These are phyloP conservation scores for Panorpa germanica DNA, from an alignment of 2,888 invertebrate genomes.

Conservation along the genomic window DNA sequence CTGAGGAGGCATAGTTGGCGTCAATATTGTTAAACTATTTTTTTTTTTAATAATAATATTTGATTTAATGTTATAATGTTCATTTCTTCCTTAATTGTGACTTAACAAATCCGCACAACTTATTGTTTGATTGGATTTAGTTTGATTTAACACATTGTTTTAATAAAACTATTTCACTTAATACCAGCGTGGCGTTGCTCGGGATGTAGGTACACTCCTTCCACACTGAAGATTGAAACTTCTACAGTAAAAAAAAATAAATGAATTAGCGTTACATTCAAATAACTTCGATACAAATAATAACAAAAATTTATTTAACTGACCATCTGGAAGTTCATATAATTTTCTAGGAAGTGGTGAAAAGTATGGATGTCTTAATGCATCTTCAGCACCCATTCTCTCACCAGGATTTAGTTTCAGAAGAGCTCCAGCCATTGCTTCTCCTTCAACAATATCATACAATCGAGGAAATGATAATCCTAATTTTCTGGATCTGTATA, in stretches of 20 bases:
- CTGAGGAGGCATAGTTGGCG: no score
- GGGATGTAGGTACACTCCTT: constrained; percentile 70
- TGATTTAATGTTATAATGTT: constrained; percentile 10
- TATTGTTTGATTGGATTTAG: no score
- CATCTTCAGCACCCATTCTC: constrained; percentile 72
- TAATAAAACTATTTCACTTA: constrained; percentile 25
- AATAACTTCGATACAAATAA: constrained; percentile 8
- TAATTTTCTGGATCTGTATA: constrained; percentile 56
- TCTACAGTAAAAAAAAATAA: constrained; percentile 42
- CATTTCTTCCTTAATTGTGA: no score
- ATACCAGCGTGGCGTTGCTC: constrained; percentile 45
- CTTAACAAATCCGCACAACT: no score
- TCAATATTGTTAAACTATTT: no score
- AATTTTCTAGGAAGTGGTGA: constrained; percentile 74
- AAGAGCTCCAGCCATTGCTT: constrained; percentile 68
- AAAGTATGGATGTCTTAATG: constrained; percentile 82
- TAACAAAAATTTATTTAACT: constrained; percentile 19
- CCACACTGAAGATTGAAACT: constrained; percentile 88
- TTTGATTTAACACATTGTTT: no score
- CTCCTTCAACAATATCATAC: constrained; percentile 77
- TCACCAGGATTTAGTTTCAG: constrained; percentile 73
- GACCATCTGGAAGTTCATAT: constrained; percentile 83
- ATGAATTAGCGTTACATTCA: constrained; percentile 10
- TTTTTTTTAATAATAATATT: constrained; percentile 7
- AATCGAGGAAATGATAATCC: constrained; percentile 79